Conservation (phyloP, 2,797 vertebrate genomes). For the Mormyrus proboscirostris region DNA sequence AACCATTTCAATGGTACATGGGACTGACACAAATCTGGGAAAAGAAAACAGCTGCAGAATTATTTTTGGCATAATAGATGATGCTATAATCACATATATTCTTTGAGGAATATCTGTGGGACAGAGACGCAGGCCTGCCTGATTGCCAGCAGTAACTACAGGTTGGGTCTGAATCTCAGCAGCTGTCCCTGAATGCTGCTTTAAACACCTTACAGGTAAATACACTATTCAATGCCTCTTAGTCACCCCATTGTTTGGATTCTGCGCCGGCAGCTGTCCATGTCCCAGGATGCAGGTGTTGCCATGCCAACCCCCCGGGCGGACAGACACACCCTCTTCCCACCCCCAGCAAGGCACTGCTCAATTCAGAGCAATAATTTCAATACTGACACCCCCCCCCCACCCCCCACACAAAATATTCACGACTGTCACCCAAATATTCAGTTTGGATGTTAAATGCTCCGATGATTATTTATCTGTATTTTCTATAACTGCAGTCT, state of each 20-base stretch:
- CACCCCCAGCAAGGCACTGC: constrained; percentile 9
- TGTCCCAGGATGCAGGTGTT: background rate
- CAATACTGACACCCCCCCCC: background rate
- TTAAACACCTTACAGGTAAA: background rate
- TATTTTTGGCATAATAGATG: background rate
- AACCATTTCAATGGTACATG: background rate
- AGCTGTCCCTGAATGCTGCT: background rate
- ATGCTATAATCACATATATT: background rate
- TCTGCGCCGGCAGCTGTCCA: background rate
- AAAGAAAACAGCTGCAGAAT: background rate
- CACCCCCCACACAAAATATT: background rate
- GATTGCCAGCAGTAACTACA: background rate
- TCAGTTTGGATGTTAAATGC: background rate
- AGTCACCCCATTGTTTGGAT: background rate
- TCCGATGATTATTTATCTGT: background rate
- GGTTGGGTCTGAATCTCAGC: background rate
- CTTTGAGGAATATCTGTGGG: background rate
- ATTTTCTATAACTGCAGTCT: background rate
- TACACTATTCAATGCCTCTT: background rate
- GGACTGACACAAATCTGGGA: background rate
- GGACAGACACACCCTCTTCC: background rate
- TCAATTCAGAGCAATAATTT: constrained; percentile 9
- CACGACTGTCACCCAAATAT: background rate
- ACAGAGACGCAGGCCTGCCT: background rate
- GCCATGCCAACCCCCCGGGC: background rate